Conservation (phyloP, 2,888 invertebrate genomes). For the Chymomyza fuscimana region DNA sequence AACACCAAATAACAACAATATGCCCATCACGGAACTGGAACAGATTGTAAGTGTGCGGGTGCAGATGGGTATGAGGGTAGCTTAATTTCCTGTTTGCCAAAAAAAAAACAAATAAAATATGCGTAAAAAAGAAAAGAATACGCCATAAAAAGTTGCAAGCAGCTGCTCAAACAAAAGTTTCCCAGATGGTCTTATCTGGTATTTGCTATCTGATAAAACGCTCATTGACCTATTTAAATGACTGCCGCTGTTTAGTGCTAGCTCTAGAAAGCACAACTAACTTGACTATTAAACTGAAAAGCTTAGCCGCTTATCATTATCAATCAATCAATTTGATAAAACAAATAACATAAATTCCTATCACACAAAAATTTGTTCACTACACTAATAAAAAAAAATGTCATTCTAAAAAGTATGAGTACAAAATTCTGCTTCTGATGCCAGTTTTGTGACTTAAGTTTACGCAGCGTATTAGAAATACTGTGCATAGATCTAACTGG, state of each 20-base stretch:
- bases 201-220: conserved; percentile 42
- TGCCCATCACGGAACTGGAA: conserved; percentile 85
- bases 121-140: not conserved
- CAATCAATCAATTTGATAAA: conserved; percentile 56
- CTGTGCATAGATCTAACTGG: too few species aligned
- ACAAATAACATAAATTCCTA: conserved; percentile 39
- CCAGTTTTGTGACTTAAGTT: too few species aligned
- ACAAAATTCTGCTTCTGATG: too few species aligned
- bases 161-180: conserved; percentile 56
- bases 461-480: too few species aligned
- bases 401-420: too few species aligned
- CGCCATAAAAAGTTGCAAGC: conserved; percentile 20
- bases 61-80: not conserved
- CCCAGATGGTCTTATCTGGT: not conserved
- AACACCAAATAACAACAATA: conserved; percentile 79
- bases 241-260: conserved; percentile 22
- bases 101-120: not conserved
- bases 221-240: conserved; percentile 62
- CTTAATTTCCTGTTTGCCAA: conserved; percentile 50
- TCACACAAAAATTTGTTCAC: not conserved
- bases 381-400: conserved; percentile 18
- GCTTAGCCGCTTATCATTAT: conserved; percentile 27
- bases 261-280: not conserved
- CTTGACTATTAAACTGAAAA: not conserved
- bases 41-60: conserved; percentile 83